Evolutionary conservation across 2,113 vertebrate genomes (phyloP), one percentile per base, ranked within the genome.

Genomic region (Murina feae): DNA sequence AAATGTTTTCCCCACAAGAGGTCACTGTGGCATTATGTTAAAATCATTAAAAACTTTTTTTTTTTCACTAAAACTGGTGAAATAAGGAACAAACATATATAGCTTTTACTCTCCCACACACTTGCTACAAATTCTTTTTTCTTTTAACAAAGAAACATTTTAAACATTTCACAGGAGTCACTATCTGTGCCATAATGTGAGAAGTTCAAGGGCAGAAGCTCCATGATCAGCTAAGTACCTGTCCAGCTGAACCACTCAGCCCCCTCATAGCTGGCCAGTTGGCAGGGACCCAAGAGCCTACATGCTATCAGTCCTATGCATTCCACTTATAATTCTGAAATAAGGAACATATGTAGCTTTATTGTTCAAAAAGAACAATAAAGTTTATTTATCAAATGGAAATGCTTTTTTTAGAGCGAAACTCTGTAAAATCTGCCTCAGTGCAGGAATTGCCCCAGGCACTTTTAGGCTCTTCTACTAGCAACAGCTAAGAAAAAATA

Each of bases 1-100:
- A 90, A 35, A 49, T 14, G 39, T 39, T 86, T 83, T 42, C 32
- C 69, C 98, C 98, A 98, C 98, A 97, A 98, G 98, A 97, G 97
- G 97, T 97, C 98, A 92, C 96, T 97, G 91, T 97, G 89, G 95
- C 47, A 97, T 97, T 76, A 96, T 4, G 87, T 16, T 14, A 96
- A 95, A 89, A 68, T 65, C 20, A 86, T 63, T 28, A 21, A 35
- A 79, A 55, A 85, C 30, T 66, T 30, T 78, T 20, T 39, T 35
- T 78, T 86, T 68, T 81, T 28, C n/a, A 88, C 13, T 58, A 72
- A 23, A n/a, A 93, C 71, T 42, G 30, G 1, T 86, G 12, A 80
- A 89, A 79, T 53, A 80, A 86, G n/a, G n/a, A 91, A 18, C 65
- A 68, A 91, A 18, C 65, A 68, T 25, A 9, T 28, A 79, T 1